Base-by-base conservation (phyloP, 2,113 vertebrate genomes). In the Gobio gobio region DNA sequence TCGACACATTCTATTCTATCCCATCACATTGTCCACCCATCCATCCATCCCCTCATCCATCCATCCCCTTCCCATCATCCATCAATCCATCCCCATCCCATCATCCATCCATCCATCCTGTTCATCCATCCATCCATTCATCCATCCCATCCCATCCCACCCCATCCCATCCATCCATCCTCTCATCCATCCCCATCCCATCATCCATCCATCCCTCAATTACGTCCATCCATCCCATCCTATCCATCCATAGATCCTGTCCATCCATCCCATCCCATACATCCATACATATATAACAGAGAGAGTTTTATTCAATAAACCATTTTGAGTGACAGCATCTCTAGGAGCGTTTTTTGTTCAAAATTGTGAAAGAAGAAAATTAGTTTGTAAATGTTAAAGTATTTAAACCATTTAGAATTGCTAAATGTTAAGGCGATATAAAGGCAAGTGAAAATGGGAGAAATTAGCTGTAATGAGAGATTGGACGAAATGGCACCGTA, bases 311-410 rank as follows among this genome's bases (percentile, higher is more conserved):
- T 79, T 79, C 77, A 43, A 36, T 20, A 7, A n/a, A 16, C 20
- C 7, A 6, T 45, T 78, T n/a, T 61, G 22, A 63, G n/a, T 43
- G 56, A 78, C 33, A 63, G n/a, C n/a, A 20, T 40, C 40, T 47
- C n/a, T 16, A 64, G 6, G 33, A 4, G 1, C 5, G 6, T 43
- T 40, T 40, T 22, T 9, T 20, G 18, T 70, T 43, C 12, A 59
- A 58, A 61, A 10, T 79, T 45, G 3, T 61, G 77, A 45, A 45
- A n/a, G 54, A 63, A 79, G 56, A 43, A 59, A 78, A 59, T n/a
- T 10, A 33, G 29, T 58, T 78, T 51, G 73, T 40, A 72, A 72
- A 43, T 75, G 22, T n/a, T 78, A 20, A 58, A 36, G 10, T 58
- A n/a, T 56, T 58, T 58, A 43, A 22, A 73, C 13, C 36, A 43